Evolutionary conservation across 1,140 invertebrate genomes (phyloP).

Genomic region (Brachionus calyciflorus): DNA sequence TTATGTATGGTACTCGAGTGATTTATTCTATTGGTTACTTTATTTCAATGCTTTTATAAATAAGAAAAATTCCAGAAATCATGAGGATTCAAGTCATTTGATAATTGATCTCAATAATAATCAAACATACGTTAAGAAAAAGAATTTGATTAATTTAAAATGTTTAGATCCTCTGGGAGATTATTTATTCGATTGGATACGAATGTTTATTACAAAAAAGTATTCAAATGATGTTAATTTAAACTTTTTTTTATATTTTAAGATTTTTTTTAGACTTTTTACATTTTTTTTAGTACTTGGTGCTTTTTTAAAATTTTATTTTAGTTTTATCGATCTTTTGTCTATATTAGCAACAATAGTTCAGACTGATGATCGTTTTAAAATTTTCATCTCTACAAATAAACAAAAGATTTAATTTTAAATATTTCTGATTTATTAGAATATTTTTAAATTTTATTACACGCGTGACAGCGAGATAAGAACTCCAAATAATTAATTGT

Average conservation of each 20-base stretch:
- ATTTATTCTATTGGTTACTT: constrained; percentile 14
- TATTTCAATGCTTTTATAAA: not conserved
- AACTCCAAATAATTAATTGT: too few relatives aligned
- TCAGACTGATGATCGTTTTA: not conserved
- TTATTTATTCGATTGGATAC: not conserved
- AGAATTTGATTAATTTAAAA: too few relatives aligned
- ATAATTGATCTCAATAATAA: not conserved
- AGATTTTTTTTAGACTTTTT: not conserved
- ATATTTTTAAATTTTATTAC: too few relatives aligned
- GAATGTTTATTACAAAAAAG: not conserved
- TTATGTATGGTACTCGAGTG: constrained; percentile 16
- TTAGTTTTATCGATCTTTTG: not conserved
- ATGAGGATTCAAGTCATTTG: not conserved
- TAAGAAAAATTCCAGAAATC: not conserved
- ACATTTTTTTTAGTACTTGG: not conserved
- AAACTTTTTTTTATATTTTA: not conserved
- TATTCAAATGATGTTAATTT: not conserved
- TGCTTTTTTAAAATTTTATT: constrained; percentile 1
- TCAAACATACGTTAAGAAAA: not conserved
- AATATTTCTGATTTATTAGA: not conserved
- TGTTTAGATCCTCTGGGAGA: not conserved
- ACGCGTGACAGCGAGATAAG: too few relatives aligned
- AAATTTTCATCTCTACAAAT: not conserved
- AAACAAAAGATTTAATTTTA: not conserved
- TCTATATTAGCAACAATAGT: not conserved